Evolutionary conservation across 2,113 vertebrate genomes (phyloP), one percentile per base, ranked within the genome.

Genomic region (Myotis davidii): DNA sequence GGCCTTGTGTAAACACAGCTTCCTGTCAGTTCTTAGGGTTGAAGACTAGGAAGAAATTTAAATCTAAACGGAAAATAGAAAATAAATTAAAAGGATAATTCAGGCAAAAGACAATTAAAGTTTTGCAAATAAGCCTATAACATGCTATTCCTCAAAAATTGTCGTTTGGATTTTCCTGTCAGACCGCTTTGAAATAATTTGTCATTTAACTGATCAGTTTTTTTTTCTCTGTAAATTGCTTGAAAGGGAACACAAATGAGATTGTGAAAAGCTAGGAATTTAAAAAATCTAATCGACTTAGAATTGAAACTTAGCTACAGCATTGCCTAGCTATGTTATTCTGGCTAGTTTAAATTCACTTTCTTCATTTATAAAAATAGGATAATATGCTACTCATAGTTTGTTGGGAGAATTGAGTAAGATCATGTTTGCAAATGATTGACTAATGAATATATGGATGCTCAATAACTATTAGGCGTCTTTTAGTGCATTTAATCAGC

Each of bases 291-390:
- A 65, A 90, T 16, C 25, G 32, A 88, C 0, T 56, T 81, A 54
- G 76, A 69, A 72, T 59, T 76, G 86, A 90, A 79, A 89, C 78
- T 45, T 90, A 21, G 20, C 39, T 61, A 18, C 14, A 14, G 29
- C 0, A 13, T 67, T 67, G 59, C 20, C 42, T 74, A 39, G 39
- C 50, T 85, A 11, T 32, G 4, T 61, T 82, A 56, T 89, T 76
- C 34, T 87, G 39, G 45, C 5, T n/a, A n/a, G n/a, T 23, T 85
- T 72, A 81, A 65, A 9, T 34, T 87, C 17, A 4, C 21, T 74
- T 94, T 69, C 42, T 76, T 93, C 29, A 73, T 89, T 95, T 87
- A 59, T 54, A 76, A 94, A 96, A 73, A 69, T 78, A 29, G 5
- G 42, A 70, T 74, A 73, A 87, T 73, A 78, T 13, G 5, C 91